Conservation (phyloP, 1,140 invertebrate genomes). For the Zaprionus nigranus region DNA sequence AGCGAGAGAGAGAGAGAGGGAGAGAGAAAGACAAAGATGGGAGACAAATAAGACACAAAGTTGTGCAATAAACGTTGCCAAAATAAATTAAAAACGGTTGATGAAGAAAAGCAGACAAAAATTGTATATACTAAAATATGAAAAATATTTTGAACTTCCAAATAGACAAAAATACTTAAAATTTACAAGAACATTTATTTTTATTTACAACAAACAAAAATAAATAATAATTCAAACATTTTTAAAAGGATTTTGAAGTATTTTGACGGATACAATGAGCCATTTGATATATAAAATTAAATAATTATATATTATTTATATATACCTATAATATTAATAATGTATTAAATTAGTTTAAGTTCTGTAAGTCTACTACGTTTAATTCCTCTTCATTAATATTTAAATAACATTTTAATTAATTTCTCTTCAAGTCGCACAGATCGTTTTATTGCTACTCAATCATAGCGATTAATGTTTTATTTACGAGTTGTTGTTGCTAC, state of each 20-base stretch:
- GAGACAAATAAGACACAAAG: neutral
- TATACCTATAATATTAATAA: too few species aligned
- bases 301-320: too few species aligned
- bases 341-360: too few species aligned
- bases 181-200: too few species aligned
- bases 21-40: neutral
- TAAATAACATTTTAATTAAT: neutral
- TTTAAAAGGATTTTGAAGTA: too few species aligned
- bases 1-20: neutral
- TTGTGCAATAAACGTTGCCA: neutral
- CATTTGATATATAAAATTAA: too few species aligned
- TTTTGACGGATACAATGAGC: too few species aligned
- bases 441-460: neutral
- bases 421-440: neutral
- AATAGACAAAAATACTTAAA: too few species aligned
- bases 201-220: too few species aligned
- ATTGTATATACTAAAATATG: too few species aligned
- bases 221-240: too few species aligned
- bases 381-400: neutral
- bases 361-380: neutral
- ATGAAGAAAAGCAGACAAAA: neutral
- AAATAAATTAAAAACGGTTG: neutral
- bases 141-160: too few species aligned
- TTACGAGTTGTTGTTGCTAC: neutral
- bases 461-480: neutral